phyloP scores from a whole-genome alignment of 2,888 invertebrate species.

The Andrena dorsata region DNA sequence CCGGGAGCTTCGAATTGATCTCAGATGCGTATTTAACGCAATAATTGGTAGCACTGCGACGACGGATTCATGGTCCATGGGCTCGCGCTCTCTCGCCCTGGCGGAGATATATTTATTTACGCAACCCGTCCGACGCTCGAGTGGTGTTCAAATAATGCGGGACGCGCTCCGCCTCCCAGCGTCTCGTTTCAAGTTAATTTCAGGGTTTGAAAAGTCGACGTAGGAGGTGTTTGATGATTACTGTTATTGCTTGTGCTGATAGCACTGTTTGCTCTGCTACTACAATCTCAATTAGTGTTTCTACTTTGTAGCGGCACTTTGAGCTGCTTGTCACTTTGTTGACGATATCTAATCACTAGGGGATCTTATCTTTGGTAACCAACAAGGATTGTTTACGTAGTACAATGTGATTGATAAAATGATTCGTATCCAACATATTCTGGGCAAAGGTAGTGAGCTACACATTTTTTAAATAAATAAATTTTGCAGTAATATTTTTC shows the following conservation, averaged over 20 bases:
- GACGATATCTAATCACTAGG: no score
- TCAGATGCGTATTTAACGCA: conserved; percentile 62
- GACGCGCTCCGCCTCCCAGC: conserved; percentile 31
- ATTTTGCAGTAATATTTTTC: no score
- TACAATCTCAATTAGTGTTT: no score
- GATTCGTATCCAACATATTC: no score
- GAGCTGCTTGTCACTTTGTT: no score
- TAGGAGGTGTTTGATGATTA: neutral
- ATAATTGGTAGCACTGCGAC: conserved; percentile 53
- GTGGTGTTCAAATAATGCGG: conserved; percentile 51
- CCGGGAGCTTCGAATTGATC: conserved; percentile 60
- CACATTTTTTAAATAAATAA: no score
- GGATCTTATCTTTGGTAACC: no score
- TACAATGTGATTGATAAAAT: no score
- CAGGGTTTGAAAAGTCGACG: conserved; percentile 24
- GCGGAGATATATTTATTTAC: conserved; percentile 49
- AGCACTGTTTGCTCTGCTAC: neutral
- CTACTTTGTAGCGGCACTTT: no score
- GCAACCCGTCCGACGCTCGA: conserved; percentile 23
- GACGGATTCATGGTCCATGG: conserved; percentile 43
- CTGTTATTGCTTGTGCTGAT: conserved; percentile 9
- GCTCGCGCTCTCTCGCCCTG: neutral
- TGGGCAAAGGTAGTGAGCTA: no score
- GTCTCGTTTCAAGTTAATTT: conserved; percentile 1
- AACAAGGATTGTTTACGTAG: no score